phyloP scores from a whole-genome alignment of 1,140 invertebrate genomes.

The Adoxophyes honmai region DNA sequence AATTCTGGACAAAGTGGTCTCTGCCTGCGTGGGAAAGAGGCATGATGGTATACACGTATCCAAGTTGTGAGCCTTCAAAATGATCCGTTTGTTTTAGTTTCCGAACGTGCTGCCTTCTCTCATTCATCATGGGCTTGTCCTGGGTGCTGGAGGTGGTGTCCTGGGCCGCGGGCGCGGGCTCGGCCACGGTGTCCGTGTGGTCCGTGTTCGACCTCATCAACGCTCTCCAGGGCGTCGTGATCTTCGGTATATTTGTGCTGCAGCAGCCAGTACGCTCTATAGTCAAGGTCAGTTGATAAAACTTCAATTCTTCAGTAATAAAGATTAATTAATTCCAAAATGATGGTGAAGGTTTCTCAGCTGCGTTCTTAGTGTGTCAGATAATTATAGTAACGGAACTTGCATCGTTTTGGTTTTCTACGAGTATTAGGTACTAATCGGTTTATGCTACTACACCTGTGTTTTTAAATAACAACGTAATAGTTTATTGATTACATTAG shows the following conservation, averaged over 20 bases:
- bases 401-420: too few relatives aligned
- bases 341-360: too few relatives aligned
- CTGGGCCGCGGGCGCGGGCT: slow-evolving; percentile 66
- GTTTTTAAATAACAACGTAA: slow-evolving; percentile 11
- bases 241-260: slow-evolving; percentile 78
- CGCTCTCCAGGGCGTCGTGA: slow-evolving; percentile 74
- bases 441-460: background rate
- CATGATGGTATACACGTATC: too few relatives aligned
- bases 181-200: slow-evolving; percentile 70
- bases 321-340: too few relatives aligned
- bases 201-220: slow-evolving; percentile 76
- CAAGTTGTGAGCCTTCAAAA: background rate
- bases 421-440: too few relatives aligned
- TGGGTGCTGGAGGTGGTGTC: slow-evolving; percentile 78
- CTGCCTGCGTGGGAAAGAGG: too few relatives aligned
- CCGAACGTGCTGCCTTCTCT: slow-evolving; percentile 73
- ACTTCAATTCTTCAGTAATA: background rate
- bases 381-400: too few relatives aligned
- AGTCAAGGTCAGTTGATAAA: slow-evolving; percentile 48
- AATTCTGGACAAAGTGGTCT: too few relatives aligned
- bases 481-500: too few relatives aligned
- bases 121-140: slow-evolving; percentile 77
- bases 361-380: too few relatives aligned
- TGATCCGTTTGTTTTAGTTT: slow-evolving; percentile 51
- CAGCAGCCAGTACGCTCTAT: slow-evolving; percentile 71